A percentile compares a stretch with the other conserved stretches of the same genome.
phyloP scores from a whole-genome alignment of 1,140 invertebrate species.

The Agrypnia vestita region DNA sequence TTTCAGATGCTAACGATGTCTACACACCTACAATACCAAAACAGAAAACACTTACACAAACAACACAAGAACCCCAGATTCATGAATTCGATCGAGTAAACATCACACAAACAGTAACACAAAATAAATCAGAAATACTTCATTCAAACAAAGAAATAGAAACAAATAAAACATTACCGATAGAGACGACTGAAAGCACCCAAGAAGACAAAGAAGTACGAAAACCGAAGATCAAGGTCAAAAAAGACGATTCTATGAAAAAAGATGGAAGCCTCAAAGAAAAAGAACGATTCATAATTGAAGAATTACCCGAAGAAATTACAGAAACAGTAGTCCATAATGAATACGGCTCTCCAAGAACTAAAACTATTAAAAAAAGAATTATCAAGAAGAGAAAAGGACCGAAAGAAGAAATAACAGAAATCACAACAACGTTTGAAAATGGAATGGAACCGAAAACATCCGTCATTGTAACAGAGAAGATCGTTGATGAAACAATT shows the following conservation, averaged over 20 bases:
- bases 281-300: not conserved
- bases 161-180: constrained; percentile 34
- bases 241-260: not conserved
- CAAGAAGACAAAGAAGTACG: not conserved
- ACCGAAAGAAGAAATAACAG: constrained; percentile 55
- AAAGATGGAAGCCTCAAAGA: not conserved
- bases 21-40: constrained; percentile 20
- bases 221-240: not conserved
- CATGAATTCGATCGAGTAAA: constrained; percentile 10
- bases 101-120: constrained; percentile 12
- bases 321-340: constrained; percentile 25
- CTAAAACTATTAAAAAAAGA: constrained; percentile 52
- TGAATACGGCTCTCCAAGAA: constrained; percentile 59
- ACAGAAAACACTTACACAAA: constrained; percentile 13
- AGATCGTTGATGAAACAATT: not conserved
- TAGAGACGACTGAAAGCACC: not conserved
- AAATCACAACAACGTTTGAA: constrained; percentile 62
- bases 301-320: constrained; percentile 26
- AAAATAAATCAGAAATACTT: constrained; percentile 48
- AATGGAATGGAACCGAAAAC: constrained; percentile 52
- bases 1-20: constrained; percentile 24
- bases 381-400: constrained; percentile 53
- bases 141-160: constrained; percentile 54
- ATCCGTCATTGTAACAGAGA: constrained; percentile 55
- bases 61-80: constrained; percentile 16